phyloP scores from a whole-genome alignment of 1,140 invertebrate genomes.

The Eulimnadia texana region DNA sequence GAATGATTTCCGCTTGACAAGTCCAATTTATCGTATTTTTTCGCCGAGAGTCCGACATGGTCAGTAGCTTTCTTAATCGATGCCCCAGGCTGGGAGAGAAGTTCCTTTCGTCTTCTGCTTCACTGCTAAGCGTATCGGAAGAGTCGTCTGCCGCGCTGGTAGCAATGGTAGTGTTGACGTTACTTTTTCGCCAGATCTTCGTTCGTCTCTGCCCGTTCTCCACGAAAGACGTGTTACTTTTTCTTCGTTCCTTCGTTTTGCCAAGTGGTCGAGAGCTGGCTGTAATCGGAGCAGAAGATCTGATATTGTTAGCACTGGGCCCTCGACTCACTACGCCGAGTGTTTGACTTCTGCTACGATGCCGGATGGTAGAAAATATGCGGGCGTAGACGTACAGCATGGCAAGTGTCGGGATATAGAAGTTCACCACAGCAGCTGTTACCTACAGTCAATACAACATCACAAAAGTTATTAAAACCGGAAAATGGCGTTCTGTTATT shows the following conservation, averaged over 20 bases:
- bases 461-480: neutral
- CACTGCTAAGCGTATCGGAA: neutral
- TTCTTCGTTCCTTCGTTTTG: too few species aligned
- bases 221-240: too few species aligned
- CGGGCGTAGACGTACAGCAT: slow-evolving; percentile 39
- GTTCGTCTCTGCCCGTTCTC: too few species aligned
- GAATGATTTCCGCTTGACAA: neutral
- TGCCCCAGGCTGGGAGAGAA: neutral
- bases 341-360: slow-evolving; percentile 28
- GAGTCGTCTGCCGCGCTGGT: neutral
- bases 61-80: neutral
- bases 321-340: neutral
- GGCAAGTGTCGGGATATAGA: slow-evolving; percentile 37
- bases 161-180: too few species aligned
- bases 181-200: too few species aligned
- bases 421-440: slow-evolving; percentile 39
- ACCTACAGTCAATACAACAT: too few species aligned
- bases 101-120: neutral
- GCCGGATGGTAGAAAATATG: slow-evolving; percentile 37
- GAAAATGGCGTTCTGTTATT: too few species aligned
- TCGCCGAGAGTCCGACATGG: neutral
- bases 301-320: neutral
- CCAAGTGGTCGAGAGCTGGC: too few species aligned
- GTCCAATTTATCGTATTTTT: neutral
- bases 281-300: too few species aligned